Evolutionary conservation across 2,797 vertebrate genomes (phyloP).

Genomic region (Peromyscus aztecus): DNA sequence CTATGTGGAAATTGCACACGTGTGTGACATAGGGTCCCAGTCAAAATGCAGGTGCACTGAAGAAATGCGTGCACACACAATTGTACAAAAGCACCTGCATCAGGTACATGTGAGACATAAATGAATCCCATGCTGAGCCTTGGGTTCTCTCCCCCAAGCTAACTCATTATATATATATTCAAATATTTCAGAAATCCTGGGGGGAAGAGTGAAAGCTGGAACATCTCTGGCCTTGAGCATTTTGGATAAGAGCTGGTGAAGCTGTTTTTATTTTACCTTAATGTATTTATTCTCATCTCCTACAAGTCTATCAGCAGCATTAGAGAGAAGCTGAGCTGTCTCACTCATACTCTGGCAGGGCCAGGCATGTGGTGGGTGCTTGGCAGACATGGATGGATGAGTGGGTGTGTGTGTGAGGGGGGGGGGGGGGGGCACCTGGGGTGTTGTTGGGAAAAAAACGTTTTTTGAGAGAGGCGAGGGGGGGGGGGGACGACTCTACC

Average conservation of each 20-base stretch:
- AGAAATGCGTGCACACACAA: neutral
- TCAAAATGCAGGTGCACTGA: neutral
- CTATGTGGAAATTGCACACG: neutral
- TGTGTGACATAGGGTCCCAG: neutral
- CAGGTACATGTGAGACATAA: neutral
- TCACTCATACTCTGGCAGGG: neutral
- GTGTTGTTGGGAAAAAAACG: too few species aligned
- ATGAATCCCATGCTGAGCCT: neutral
- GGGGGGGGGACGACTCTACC: too few species aligned
- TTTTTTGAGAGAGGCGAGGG: too few species aligned
- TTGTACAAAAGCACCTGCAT: neutral
- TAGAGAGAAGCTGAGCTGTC: fast-evolving
- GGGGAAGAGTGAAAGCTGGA: neutral
- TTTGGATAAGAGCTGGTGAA: neutral
- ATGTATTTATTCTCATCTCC: neutral
- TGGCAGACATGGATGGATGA: neutral
- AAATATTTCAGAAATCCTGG: neutral
- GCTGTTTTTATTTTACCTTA: neutral
- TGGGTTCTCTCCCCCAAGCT: too few species aligned
- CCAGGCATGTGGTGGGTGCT: neutral
- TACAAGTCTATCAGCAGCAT: neutral
- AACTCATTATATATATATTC: neutral
- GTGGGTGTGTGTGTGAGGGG: neutral
- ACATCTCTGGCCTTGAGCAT: neutral
- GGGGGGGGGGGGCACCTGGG: too few species aligned